phyloP scores from a whole-genome alignment of 2,113 vertebrate species.

The Sclerurus mexicanus region DNA sequence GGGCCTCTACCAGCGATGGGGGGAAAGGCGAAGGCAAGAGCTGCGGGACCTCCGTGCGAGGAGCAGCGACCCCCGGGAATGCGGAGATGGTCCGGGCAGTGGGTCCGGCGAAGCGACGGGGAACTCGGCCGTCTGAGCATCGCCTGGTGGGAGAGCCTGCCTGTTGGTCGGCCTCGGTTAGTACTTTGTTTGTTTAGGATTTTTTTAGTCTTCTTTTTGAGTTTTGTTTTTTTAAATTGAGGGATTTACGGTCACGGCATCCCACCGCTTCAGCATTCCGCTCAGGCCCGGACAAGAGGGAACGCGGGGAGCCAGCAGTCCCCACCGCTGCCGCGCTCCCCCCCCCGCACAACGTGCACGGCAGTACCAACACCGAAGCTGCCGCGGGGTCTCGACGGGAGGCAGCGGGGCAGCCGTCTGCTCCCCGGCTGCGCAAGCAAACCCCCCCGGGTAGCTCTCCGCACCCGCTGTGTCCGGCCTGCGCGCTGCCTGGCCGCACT shows the following conservation, averaged over 20 bases:
- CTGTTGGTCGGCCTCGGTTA: background rate
- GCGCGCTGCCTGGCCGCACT: background rate
- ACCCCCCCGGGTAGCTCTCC: fast-evolving
- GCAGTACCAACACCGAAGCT: background rate
- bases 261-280: background rate
- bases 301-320: too few relatives aligned
- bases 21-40: background rate
- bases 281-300: background rate
- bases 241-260: background rate
- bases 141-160: background rate
- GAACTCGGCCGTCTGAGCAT: background rate
- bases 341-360: background rate
- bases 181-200: background rate
- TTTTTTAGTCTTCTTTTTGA: background rate
- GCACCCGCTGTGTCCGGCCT: fast-evolving
- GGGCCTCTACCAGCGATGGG: background rate
- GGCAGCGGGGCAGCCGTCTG: background rate
- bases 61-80: background rate
- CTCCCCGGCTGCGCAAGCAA: background rate
- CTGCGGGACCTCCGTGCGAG: fast-evolving
- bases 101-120: background rate
- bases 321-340: background rate
- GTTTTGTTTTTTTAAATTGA: background rate
- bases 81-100: too few relatives aligned
- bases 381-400: background rate